Base-by-base conservation (phyloP, 2,113 vertebrate genomes). In the Rafetus swinhoei region DNA sequence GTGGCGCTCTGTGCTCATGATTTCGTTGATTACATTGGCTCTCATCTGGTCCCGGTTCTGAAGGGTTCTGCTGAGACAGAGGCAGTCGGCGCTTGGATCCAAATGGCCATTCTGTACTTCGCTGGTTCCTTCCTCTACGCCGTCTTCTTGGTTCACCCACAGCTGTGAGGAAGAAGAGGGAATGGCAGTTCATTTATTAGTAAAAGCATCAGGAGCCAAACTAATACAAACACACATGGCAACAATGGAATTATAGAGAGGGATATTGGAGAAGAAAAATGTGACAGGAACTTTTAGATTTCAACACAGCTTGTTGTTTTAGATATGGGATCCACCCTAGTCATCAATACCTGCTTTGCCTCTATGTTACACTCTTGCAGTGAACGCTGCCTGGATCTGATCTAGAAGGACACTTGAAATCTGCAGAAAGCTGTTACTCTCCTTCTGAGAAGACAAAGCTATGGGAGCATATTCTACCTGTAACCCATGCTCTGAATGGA, bases 41-140 rank as follows among this genome's bases (percentile, higher is more conserved):
- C 99, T 99, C 99, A 99, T 99, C 98, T 99, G 99, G 98, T 99
- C 99, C 39, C 99, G 98, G 98, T 99, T 99, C 98, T 99, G 99
- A 39, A 99, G 98, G 60, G 99, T 99, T 84, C 99, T 98, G 97
- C 99, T 99, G 90, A 99, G 98, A 96, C 99, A 99, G 85, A 99
- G 98, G 98, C 99, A 99, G 98, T 99, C 99, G 80, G 99, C 98
- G 94, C 98, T 98, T 60, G 99, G 99, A 97, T 99, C 99, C 97
- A 99, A 97, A 94, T 99, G 99, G 80, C 99, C 99, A 81, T 99
- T 99, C 98, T 99, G 99, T 92, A 99, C 98, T 54, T 99, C 99
- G 84, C 99, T 99, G 97, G 98, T 98, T 82, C 99, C 99, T 98
- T 99, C 99, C 93, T 99, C 99, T 87, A 98, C 98, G 0, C 98